Evolutionary conservation across 2,113 vertebrate genomes (phyloP).

Genomic region (Echinops telfairi): DNA sequence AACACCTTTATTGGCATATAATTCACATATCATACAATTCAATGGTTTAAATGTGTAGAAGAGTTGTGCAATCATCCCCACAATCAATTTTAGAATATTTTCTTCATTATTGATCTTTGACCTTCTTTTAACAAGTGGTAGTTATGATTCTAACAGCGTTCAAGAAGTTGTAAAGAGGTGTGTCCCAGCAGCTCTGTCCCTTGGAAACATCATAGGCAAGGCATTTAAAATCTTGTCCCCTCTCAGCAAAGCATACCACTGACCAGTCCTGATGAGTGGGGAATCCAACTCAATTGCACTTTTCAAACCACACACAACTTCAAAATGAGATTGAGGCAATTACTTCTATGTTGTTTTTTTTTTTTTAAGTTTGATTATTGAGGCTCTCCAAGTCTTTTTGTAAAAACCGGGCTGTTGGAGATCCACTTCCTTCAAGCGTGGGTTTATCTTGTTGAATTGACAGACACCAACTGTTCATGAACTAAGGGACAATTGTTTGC

Average conservation of each 20-base stretch:
- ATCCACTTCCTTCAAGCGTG: no score
- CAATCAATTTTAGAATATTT: no score
- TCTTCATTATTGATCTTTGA: no score
- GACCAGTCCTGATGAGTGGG: not conserved
- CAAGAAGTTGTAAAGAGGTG: not conserved
- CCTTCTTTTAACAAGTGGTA: no score
- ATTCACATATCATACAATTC: no score
- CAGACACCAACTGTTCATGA: not conserved
- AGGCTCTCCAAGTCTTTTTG: not conserved
- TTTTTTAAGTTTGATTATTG: not conserved
- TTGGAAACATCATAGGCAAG: not conserved
- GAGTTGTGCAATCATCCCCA: no score
- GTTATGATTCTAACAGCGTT: not conserved
- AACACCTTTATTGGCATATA: no score
- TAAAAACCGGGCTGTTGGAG: no score
- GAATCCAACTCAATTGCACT: not conserved
- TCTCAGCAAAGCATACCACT: not conserved
- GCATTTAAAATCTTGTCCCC: not conserved
- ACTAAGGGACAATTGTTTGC: no score
- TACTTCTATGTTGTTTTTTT: not conserved
- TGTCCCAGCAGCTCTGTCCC: not conserved
- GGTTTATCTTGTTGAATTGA: not conserved
- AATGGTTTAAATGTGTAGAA: no score
- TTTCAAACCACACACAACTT: not conserved
- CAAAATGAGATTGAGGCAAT: no score